Evolutionary conservation across 1,140 invertebrate species (phyloP), one percentile per base, ranked within the genome.

Genomic region (Sitodiplosis mosellana): DNA sequence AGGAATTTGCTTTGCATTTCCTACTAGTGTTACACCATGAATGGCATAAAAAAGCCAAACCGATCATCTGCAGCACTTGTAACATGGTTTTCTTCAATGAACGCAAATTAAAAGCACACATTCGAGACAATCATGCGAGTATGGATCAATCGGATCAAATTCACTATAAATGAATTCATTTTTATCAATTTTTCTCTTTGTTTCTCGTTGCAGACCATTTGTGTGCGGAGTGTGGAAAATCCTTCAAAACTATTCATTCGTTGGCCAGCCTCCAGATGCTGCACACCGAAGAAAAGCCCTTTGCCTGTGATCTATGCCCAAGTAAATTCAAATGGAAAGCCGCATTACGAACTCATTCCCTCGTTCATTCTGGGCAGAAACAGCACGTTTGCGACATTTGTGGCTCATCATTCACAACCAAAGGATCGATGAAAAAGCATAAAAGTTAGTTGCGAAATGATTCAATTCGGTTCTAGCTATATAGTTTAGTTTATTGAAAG

Each of bases 311-410:
- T n/a, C 12, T 40, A 18, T 43, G 41, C 20, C 41, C 41, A 5
- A 18, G 41, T 18, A 10, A 18, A 19, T 43, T 43, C 14, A 43
- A 18, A 6, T 43, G 41, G n/a, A 43, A 43, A 43, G 41, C n/a
- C 20, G 41, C 10, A 18, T 18, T 43, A 2, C 18, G 5, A 43
- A 18, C 41, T 3, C 41, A 43, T 21, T 19, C 20, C 11, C 5
- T 21, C 2, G 18, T 18, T 12, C 41, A 43, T 43, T n/a, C n/a
- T n/a, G n/a, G n/a, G n/a, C n/a, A 18, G 4, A 69, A 77, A 33
- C 76, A 76, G 1, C 72, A 75, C 54, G 71, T 76, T n/a, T 84
- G 81, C 59, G 70, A 75, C 27, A 69, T 76, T 3, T 84, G 81
- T 52, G 76, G 75, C 33, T 72, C 78, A 37, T 67, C 73, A 1